Percentiles rank a stretch among this genome's conserved stretches.
These are phyloP conservation scores for Atherix ibis DNA, from an alignment of 2,888 invertebrate genomes.

Conservation along the genomic window DNA sequence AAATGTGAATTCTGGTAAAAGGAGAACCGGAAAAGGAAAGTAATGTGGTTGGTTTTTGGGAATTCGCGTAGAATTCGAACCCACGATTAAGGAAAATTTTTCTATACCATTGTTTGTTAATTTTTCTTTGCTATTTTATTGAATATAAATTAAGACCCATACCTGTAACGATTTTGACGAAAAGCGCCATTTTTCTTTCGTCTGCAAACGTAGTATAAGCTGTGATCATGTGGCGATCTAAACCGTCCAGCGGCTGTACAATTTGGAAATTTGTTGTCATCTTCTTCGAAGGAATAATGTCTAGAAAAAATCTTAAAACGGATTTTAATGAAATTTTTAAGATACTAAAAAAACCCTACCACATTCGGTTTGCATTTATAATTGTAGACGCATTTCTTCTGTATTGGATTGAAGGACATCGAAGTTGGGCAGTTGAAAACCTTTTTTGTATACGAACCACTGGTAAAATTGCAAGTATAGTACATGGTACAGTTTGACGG, in stretches of 20 bases:
- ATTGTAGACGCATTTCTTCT: conserved; percentile 21
- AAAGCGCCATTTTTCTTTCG: conserved; percentile 22
- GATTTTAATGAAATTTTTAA: neutral
- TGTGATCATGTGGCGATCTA: conserved; percentile 27
- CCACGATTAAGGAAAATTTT: no score
- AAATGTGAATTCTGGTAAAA: no score
- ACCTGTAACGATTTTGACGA: conserved; percentile 28
- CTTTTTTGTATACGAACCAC: conserved; percentile 17
- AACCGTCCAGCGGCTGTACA: conserved; percentile 27
- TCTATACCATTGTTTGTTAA: no score
- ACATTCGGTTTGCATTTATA: conserved; percentile 21
- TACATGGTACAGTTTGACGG: conserved; percentile 24
- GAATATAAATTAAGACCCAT: no score
- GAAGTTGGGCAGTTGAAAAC: conserved; percentile 24
- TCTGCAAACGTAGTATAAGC: conserved; percentile 31
- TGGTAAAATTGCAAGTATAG: conserved; percentile 22
- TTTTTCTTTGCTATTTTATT: no score
- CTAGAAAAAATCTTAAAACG: conserved; percentile 5
- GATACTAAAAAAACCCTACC: conserved; percentile 5
- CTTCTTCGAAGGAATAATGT: conserved; percentile 19
- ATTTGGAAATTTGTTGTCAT: conserved; percentile 25
- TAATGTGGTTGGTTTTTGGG: no score
- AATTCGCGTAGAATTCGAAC: no score
- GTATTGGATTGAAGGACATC: conserved; percentile 22
- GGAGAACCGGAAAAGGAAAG: no score